Evolutionary conservation across 2,888 invertebrate genomes (phyloP), one percentile per base, ranked within the genome.

Genomic region (Hydriomena furcata): DNA sequence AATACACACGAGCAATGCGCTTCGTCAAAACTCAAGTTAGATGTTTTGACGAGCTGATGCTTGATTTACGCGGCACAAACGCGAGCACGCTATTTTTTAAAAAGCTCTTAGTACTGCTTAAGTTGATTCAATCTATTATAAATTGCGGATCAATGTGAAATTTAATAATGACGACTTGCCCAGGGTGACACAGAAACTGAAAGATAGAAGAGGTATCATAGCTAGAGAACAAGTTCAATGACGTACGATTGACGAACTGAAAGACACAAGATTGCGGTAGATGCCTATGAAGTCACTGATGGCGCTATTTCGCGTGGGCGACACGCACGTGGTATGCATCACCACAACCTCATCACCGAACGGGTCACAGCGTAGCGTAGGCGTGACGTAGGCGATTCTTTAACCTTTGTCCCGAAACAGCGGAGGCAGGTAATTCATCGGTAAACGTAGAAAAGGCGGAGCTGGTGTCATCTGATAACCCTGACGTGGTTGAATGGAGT

Each of bases 311-410:
- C 55, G 74, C 71, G 84, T 81, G 73, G 82, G 80, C 69, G 73
- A 53, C 55, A 40, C 63, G 73, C 71, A 71, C 83, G 82, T 79
- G 83, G 68, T 61, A 38, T 61, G 83, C 77, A 84, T 84, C 71
- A 58, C 58, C 64, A 79, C 68, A 65, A 66, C 72, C 71, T 77
- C 74, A 78, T 69, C 71, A 66, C 38, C 42, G 56, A 66, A 70
- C 63, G 66, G 61, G 66, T 65, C 68, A 65, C 66, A 63, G 61
- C 61, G 64, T 38, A 66, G 68, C 73, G 82, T 77, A 74, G 76
- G 76, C 65, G 79, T 84, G 84, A 86, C 84, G 84, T 79, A 74
- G 66, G 66, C 57, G 61, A 75, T 71, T 63, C 75, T 61, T 76
- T 78, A 68, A 79, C 74, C 79, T 78, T 73, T 71, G 60, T 57